Evolutionary conservation across 2,797 vertebrate species (phyloP), one percentile per base, ranked within the genome.

Genomic region (Columba guinea): DNA sequence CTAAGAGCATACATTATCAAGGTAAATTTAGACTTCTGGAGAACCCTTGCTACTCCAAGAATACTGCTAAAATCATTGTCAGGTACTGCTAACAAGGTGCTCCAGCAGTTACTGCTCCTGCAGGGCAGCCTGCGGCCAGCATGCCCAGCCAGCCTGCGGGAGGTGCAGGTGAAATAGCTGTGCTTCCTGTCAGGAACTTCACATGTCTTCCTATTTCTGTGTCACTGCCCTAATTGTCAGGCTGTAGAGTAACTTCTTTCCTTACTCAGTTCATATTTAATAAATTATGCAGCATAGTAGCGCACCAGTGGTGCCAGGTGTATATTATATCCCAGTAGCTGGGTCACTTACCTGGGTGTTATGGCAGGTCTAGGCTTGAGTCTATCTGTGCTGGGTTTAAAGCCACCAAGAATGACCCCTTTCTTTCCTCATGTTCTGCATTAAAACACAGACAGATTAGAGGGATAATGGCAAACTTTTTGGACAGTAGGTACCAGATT

Each of bases 291-390:
- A 30, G 87, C 53, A 17, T 3, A 60, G 53, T 27, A 30, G 35
- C 32, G 30, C 24, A 15, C 11, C 26, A 28, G 18, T 26, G 21
- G 5, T 11, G 8, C 1, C 1, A 1, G 35, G 20, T 24, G 48
- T 70, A 32, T 60, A 26, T 32, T 82, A 21, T 65, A 48, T 35
- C 10, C 8, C 13, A 11, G 56, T 34, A 53, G 13, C 12, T 69
- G 30, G 34, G 22, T 65, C 26, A 7, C 15, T 56, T 60, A 16
- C 10, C 11, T 5, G 6, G 19, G 10, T 48, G 7, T 60, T 64
- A 23, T 0, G 7, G 32, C 37, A 59, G 30, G 16, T 44, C 39
- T 18, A 22, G 62, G 46, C 46, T 86, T 58, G 44, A 89, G 65
- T 62, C 13, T 11, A 13, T 8, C 35, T 67, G 60, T 77, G 12